Percentiles rank a stretch among this genome's conserved stretches.
Conservation (phyloP, 2,888 invertebrate genomes). For the Stegana nigrithorax region DNA sequence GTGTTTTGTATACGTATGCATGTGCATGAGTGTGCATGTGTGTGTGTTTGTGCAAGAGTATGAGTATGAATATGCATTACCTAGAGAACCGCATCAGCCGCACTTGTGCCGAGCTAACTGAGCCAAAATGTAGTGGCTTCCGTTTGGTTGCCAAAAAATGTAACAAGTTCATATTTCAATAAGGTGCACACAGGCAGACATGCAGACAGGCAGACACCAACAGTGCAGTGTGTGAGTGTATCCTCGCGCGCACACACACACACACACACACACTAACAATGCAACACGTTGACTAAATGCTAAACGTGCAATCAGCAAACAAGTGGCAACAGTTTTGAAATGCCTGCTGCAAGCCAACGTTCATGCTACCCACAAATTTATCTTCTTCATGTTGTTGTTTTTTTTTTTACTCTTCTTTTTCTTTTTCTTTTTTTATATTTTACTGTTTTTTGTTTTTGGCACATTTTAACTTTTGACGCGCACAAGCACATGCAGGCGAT, state of each 20-base stretch:
- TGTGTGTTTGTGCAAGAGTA: no score
- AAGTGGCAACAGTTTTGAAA: conserved; percentile 2
- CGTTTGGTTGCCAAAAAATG: conserved; percentile 21
- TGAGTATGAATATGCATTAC: conserved; percentile 14
- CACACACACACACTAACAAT: neutral
- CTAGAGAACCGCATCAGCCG: neutral
- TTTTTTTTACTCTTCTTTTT: neutral
- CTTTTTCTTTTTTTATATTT: neutral
- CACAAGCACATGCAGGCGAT: neutral
- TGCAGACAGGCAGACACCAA: neutral
- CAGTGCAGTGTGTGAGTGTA: no score
- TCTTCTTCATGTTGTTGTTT: neutral
- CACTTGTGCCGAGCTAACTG: conserved; percentile 1
- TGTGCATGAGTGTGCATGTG: neutral
- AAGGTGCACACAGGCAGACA: neutral
- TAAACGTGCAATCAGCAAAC: neutral
- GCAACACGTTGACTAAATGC: neutral
- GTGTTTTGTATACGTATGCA: neutral
- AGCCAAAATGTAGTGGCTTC: neutral
- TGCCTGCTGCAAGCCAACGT: neutral
- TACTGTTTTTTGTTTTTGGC: neutral
- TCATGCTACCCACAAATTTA: conserved; percentile 3
- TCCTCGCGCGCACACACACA: neutral
- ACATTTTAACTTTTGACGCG: neutral
- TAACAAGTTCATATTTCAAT: conserved; percentile 29